Conservation (phyloP, 2,888 invertebrate genomes). For the Scaptomyza flava region DNA sequence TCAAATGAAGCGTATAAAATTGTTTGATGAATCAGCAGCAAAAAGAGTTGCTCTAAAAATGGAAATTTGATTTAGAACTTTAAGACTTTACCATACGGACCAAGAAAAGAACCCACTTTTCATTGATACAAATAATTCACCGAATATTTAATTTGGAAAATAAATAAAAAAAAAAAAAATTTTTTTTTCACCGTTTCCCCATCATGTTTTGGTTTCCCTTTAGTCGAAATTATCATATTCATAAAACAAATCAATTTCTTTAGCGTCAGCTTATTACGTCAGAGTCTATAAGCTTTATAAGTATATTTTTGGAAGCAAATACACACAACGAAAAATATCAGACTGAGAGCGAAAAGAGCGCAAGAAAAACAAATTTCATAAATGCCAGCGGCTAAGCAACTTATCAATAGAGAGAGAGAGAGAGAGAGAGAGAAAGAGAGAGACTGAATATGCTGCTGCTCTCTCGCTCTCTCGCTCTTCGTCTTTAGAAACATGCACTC, state of each 20-base stretch:
- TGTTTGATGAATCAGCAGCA: slow-evolving; percentile 30
- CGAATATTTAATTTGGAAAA: not conserved
- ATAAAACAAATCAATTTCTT: slow-evolving; percentile 50
- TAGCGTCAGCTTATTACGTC: slow-evolving; percentile 64
- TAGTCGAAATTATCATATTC: not conserved
- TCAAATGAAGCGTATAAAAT: slow-evolving; percentile 29
- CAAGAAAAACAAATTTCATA: slow-evolving; percentile 33
- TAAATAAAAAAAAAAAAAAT: not conserved
- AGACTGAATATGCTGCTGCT: too few species aligned
- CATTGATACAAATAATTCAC: too few species aligned
- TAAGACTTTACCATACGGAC: too few species aligned
- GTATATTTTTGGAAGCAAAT: slow-evolving; percentile 24
- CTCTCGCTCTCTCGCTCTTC: not conserved
- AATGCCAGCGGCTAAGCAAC: slow-evolving; percentile 38
- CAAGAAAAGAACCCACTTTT: too few species aligned
- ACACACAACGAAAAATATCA: slow-evolving; percentile 11
- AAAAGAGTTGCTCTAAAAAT: not conserved
- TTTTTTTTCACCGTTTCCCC: too few species aligned
- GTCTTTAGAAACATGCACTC: slow-evolving; percentile 35
- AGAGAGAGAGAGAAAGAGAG: not conserved
- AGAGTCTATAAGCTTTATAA: slow-evolving; percentile 56
- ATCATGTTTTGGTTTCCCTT: too few species aligned
- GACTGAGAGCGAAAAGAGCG: slow-evolving; percentile 7
- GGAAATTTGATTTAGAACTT: not conserved
- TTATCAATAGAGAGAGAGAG: slow-evolving; percentile 8